A percentile compares a stretch with the other conserved stretches of the same genome.
Evolutionary conservation across 2,797 vertebrate species (phyloP).

Genomic region (Microhierax caerulescens): DNA sequence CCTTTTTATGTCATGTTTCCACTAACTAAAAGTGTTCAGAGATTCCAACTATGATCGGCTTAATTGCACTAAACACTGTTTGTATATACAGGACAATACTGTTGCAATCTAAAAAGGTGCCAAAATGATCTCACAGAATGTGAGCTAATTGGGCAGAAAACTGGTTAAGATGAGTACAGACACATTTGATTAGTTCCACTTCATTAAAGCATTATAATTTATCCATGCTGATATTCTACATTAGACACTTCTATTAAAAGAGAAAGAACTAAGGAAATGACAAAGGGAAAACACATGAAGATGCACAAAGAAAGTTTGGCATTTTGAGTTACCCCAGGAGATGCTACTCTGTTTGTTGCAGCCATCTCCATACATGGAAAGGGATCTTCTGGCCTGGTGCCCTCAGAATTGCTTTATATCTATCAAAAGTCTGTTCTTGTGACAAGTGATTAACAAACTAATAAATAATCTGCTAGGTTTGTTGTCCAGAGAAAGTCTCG

Average conservation of each 20-base stretch:
- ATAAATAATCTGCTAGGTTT: not conserved
- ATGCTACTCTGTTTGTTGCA: not conserved
- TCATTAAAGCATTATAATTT: not conserved
- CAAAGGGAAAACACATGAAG: not conserved
- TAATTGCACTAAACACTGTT: not conserved
- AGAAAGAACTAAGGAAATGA: not conserved
- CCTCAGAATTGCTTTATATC: not conserved
- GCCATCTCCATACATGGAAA: not conserved
- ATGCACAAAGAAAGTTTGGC: not conserved
- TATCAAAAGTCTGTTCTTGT: not conserved
- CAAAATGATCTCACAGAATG: not conserved
- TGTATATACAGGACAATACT: not conserved
- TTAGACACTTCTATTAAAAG: not conserved
- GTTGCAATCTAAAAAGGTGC: not conserved
- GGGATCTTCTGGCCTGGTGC: not conserved
- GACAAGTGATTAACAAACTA: not conserved
- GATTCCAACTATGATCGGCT: not conserved
- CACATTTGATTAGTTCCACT: not conserved
- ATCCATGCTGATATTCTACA: not conserved
- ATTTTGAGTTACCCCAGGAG: not conserved
- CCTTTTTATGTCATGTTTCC: not conserved
- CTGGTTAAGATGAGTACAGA: not conserved
- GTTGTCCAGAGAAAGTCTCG: not conserved
- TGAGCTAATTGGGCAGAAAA: not conserved
- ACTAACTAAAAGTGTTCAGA: not conserved